Conservation (phyloP, 92 coral and sea anemone species). For the Paragorgia papillata region DNA sequence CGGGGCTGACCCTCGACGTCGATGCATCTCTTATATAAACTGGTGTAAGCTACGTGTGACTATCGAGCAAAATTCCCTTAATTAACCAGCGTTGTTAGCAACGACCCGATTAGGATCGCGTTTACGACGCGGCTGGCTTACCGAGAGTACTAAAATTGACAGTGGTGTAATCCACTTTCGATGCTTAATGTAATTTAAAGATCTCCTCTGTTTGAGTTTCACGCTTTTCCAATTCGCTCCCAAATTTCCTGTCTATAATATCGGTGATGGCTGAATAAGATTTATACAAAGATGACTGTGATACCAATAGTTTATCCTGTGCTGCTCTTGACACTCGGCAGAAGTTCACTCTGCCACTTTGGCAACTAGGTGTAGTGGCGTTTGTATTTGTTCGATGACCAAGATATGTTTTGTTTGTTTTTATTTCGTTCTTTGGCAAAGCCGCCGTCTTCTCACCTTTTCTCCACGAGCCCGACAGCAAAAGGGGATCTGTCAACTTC, state of each 20-base stretch:
- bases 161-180: conserved; percentile 18
- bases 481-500: background rate
- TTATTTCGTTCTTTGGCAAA: background rate
- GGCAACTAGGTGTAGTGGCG: background rate
- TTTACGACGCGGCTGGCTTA: background rate
- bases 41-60: background rate
- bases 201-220: background rate
- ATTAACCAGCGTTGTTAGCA: background rate
- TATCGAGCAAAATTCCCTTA: background rate
- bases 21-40: conserved; percentile 49
- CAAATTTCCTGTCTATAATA: background rate
- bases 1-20: conserved; percentile 87
- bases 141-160: background rate
- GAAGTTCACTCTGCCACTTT: background rate
- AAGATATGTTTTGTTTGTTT: background rate
- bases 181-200: conserved; percentile 12
- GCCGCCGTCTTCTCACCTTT: background rate
- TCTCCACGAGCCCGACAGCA: background rate
- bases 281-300: background rate
- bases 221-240: background rate
- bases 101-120: background rate
- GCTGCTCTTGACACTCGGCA: background rate
- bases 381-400: conserved; percentile 8
- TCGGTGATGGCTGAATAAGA: background rate
- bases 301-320: background rate